phyloP scores from a whole-genome alignment of 2,113 vertebrate genomes.

The Peucedramus taeniatus region DNA sequence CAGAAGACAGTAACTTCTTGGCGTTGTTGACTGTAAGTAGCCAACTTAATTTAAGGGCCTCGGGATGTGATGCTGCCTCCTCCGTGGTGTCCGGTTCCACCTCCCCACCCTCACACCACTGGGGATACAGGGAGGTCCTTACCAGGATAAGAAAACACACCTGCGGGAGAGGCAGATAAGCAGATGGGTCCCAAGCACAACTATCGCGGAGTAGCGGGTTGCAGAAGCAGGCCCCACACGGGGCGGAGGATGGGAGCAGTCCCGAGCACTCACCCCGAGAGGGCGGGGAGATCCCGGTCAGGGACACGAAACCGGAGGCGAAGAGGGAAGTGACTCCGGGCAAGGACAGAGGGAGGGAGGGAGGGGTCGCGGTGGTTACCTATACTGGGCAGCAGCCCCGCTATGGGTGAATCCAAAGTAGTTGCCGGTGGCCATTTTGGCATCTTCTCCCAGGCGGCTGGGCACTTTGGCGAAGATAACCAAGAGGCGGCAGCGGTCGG shows the following conservation, averaged over 20 bases:
- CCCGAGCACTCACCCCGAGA: neutral
- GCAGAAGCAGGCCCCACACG: neutral
- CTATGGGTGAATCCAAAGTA: constrained; percentile 98
- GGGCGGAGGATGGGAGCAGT: neutral
- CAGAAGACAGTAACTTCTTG: neutral
- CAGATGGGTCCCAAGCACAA: neutral
- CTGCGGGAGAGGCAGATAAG: neutral
- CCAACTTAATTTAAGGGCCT: constrained; percentile 63
- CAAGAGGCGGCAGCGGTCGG: neutral
- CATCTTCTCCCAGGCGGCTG: constrained; percentile 99
- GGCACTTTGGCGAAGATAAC: constrained; percentile 84
- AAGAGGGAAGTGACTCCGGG: neutral
- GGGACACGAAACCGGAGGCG: neutral
- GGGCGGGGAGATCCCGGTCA: neutral
- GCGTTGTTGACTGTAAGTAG: neutral
- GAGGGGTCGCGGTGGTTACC: constrained; percentile 72
- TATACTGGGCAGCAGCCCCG: constrained; percentile 91
- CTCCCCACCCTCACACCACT: neutral
- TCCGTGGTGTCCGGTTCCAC: neutral
- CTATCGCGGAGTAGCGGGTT: neutral
- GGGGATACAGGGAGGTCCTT: neutral
- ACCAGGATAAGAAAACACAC: neutral
- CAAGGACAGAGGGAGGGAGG: neutral
- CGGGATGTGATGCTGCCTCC: neutral
- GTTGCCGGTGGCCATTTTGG: constrained; percentile 99